phyloP scores from a whole-genome alignment of 2,888 invertebrate genomes.

The Colletes collaris region DNA sequence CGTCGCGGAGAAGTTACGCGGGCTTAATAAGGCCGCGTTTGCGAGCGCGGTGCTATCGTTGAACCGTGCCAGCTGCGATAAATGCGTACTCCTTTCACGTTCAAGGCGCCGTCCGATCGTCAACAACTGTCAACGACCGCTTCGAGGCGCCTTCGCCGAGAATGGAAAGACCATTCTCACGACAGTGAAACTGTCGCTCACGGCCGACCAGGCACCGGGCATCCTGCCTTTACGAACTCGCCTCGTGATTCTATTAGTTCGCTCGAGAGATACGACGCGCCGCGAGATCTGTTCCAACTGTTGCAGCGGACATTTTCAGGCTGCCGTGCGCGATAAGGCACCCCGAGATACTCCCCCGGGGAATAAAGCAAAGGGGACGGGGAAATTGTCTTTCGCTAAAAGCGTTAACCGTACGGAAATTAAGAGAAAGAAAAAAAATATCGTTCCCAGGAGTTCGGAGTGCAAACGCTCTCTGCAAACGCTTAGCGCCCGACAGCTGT shows the following conservation, averaged over 20 bases:
- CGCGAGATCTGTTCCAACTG: background rate
- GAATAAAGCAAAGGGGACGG: too few relatives aligned
- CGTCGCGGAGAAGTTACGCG: slow-evolving; percentile 24
- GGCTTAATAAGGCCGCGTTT: slow-evolving; percentile 45
- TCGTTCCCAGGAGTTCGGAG: too few relatives aligned
- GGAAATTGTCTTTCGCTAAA: too few relatives aligned
- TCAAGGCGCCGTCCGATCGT: slow-evolving; percentile 44
- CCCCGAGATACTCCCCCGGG: too few relatives aligned
- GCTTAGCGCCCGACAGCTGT: too few relatives aligned
- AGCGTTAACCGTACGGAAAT: too few relatives aligned
- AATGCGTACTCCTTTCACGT: slow-evolving; percentile 37
- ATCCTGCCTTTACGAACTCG: slow-evolving; percentile 24
- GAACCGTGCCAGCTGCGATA: slow-evolving; percentile 27
- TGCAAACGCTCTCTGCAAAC: too few relatives aligned
- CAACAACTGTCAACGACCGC: slow-evolving; percentile 38
- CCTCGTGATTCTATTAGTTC: slow-evolving; percentile 23
- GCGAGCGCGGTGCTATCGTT: slow-evolving; percentile 18
- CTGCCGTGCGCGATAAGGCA: slow-evolving; percentile 8
- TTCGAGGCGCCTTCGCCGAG: slow-evolving; percentile 28
- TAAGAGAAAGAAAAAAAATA: too few relatives aligned
- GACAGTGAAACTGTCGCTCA: slow-evolving; percentile 24
- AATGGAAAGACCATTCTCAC: slow-evolving; percentile 28
- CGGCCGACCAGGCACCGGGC: background rate
- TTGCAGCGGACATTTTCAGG: background rate
- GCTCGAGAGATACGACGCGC: background rate